These are phyloP conservation scores for Therioaphis trifolii DNA, from an alignment of 2,888 invertebrate genomes.

Conservation along the genomic window DNA sequence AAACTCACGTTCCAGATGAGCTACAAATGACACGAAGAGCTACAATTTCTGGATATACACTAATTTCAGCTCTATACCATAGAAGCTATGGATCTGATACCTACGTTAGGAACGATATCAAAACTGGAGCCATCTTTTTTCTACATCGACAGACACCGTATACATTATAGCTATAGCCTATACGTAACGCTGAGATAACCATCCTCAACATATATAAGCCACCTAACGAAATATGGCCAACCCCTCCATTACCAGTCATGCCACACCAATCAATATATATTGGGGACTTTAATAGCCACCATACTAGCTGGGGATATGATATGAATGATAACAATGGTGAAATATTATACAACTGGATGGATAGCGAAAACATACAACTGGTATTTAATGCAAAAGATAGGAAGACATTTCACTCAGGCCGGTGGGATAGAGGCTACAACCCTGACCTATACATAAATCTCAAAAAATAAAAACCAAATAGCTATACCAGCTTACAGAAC, in stretches of 20 bases:
- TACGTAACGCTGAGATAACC: constrained; percentile 14
- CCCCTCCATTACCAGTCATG: neutral
- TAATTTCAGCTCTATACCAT: too few relatives aligned
- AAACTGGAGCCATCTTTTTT: neutral
- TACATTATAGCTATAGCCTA: neutral
- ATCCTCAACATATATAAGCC: constrained; percentile 34
- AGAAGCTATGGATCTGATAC: too few relatives aligned
- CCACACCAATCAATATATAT: too few relatives aligned
- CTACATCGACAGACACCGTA: constrained; percentile 1
- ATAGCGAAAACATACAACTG: constrained; percentile 10
- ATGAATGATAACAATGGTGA: constrained; percentile 2
- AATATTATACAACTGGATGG: too few relatives aligned
- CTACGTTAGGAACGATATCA: too few relatives aligned
- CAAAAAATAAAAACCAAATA: too few relatives aligned
- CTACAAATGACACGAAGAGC: too few relatives aligned
- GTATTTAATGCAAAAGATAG: constrained; percentile 36
- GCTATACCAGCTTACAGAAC: too few relatives aligned
- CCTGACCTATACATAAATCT: constrained; percentile 26
- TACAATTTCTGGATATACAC: too few relatives aligned
- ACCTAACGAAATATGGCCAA: constrained; percentile 15
- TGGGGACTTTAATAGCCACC: constrained; percentile 41
- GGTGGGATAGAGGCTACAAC: constrained; percentile 19
- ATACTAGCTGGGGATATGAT: constrained; percentile 12
- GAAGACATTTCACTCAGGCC: constrained; percentile 18
- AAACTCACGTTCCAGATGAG: too few relatives aligned